These are phyloP conservation scores for Drosophila willistoni DNA, from an alignment of 1,140 invertebrate species.

Conservation along the genomic window DNA sequence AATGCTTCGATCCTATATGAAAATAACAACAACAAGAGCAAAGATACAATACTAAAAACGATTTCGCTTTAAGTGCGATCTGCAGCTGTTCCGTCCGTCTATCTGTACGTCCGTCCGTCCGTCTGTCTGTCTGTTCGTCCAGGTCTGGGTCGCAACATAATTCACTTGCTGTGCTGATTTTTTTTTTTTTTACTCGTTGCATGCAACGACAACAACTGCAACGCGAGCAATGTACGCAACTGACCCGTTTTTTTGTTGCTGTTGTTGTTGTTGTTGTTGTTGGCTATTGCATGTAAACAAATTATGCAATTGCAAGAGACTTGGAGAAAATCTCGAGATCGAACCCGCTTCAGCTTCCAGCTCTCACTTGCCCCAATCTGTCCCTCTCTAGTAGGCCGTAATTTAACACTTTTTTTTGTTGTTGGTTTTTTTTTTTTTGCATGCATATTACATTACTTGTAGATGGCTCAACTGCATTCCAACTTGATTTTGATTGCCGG, in stretches of 20 bases:
- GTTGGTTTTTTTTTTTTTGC: slow-evolving; percentile 22
- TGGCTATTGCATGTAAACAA: slow-evolving; percentile 69
- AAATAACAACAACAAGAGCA: slow-evolving; percentile 31
- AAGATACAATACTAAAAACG: slow-evolving; percentile 22
- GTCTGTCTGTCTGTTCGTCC: neutral
- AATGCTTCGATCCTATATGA: neutral
- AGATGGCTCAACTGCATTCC: slow-evolving; percentile 66
- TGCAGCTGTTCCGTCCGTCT: slow-evolving; percentile 25
- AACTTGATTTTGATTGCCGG: slow-evolving; percentile 63
- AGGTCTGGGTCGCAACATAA: slow-evolving; percentile 50
- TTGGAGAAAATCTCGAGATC: slow-evolving; percentile 34
- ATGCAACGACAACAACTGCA: slow-evolving; percentile 48
- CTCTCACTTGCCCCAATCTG: slow-evolving; percentile 19
- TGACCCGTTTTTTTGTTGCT: slow-evolving; percentile 62
- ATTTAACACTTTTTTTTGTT: slow-evolving; percentile 67
- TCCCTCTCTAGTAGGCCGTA: slow-evolving; percentile 49
- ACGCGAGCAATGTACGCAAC: slow-evolving; percentile 50
- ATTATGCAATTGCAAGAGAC: slow-evolving; percentile 72
- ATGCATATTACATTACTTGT: slow-evolving; percentile 64
- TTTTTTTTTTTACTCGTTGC: slow-evolving; percentile 29
- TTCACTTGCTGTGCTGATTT: slow-evolving; percentile 63
- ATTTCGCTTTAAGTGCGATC: slow-evolving; percentile 49
- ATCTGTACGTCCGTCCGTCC: neutral
- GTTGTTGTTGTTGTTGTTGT: slow-evolving; percentile 25
- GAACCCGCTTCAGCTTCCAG: slow-evolving; percentile 20